These are phyloP conservation scores for Cotesia congregata DNA, from an alignment of 2,888 invertebrate species.

Conservation along the genomic window DNA sequence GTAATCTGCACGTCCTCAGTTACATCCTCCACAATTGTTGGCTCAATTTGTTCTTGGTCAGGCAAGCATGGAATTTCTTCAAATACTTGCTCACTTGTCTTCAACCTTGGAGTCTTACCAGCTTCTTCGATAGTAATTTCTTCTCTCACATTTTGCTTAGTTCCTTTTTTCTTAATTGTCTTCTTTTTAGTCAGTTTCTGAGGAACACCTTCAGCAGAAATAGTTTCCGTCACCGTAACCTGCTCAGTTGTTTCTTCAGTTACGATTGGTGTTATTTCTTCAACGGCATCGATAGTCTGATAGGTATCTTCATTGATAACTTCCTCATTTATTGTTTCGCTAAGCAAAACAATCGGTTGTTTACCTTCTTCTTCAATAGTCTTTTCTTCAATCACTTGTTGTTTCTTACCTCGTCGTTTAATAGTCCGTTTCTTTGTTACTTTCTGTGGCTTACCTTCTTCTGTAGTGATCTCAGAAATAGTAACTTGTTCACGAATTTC, in stretches of 20 bases:
- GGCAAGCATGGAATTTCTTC: slow-evolving; percentile 53
- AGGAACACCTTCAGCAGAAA: slow-evolving; percentile 57
- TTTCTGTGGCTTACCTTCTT: neutral
- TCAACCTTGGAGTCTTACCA: slow-evolving; percentile 65
- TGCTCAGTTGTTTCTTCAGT: slow-evolving; percentile 64
- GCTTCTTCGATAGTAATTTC: slow-evolving; percentile 68
- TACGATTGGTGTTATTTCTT: slow-evolving; percentile 56
- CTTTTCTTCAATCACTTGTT: slow-evolving; percentile 59
- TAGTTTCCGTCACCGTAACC: slow-evolving; percentile 53
- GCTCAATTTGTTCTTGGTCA: neutral
- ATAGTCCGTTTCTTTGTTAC: neutral
- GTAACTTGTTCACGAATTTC: neutral
- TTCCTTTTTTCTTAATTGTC: slow-evolving; percentile 57
- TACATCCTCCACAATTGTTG: slow-evolving; percentile 60
- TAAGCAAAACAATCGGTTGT: slow-evolving; percentile 62
- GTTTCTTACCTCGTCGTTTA: neutral
- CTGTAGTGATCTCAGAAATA: neutral
- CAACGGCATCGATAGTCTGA: slow-evolving; percentile 56
- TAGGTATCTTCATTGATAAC: slow-evolving; percentile 62
- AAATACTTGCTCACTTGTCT: slow-evolving; percentile 60
- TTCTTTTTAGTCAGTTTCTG: slow-evolving; percentile 57
- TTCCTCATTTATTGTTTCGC: slow-evolving; percentile 56
- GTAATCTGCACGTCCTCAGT: slow-evolving; percentile 59
- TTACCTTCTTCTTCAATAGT: slow-evolving; percentile 60
- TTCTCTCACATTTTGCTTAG: slow-evolving; percentile 68